These are phyloP conservation scores for Prenolepis imparis DNA, from an alignment of 2,888 invertebrate species.

Conservation along the genomic window DNA sequence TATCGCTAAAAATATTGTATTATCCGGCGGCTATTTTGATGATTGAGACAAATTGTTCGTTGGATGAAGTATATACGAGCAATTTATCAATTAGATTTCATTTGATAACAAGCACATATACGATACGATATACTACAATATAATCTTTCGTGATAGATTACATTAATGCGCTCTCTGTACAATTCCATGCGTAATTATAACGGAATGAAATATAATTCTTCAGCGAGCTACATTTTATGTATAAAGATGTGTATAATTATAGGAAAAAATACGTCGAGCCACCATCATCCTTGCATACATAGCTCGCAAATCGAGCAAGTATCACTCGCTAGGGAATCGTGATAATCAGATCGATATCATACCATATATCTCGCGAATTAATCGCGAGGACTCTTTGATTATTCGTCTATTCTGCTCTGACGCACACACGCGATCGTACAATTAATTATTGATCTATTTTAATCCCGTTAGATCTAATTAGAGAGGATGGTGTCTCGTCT, in stretches of 20 bases:
- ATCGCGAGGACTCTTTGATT: slow-evolving; percentile 21
- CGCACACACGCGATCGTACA: slow-evolving; percentile 68
- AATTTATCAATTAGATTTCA: slow-evolving; percentile 56
- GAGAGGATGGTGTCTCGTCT: slow-evolving; percentile 74
- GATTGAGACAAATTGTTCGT: slow-evolving; percentile 44
- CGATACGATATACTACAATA: slow-evolving; percentile 11
- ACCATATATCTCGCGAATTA: slow-evolving; percentile 38
- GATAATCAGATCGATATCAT: slow-evolving; percentile 45
- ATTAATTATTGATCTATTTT: slow-evolving; percentile 82
- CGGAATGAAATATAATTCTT: not conserved
- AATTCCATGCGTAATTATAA: slow-evolving; percentile 26
- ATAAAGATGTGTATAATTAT: slow-evolving; percentile 21
- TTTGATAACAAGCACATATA: slow-evolving; percentile 43
- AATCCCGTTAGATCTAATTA: slow-evolving; percentile 82
- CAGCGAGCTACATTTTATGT: not conserved
- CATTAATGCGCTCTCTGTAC: slow-evolving; percentile 7
- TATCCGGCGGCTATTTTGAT: slow-evolving; percentile 41
- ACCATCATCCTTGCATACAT: not conserved
- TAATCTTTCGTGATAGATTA: slow-evolving; percentile 18
- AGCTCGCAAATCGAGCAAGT: slow-evolving; percentile 24
- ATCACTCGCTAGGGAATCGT: slow-evolving; percentile 33
- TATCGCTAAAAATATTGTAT: slow-evolving; percentile 41
- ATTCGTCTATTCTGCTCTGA: slow-evolving; percentile 62
- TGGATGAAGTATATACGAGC: slow-evolving; percentile 23
- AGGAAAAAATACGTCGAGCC: slow-evolving; percentile 4